phyloP scores from a whole-genome alignment of 2,797 vertebrate species.

The Eidolon dupreanum region DNA sequence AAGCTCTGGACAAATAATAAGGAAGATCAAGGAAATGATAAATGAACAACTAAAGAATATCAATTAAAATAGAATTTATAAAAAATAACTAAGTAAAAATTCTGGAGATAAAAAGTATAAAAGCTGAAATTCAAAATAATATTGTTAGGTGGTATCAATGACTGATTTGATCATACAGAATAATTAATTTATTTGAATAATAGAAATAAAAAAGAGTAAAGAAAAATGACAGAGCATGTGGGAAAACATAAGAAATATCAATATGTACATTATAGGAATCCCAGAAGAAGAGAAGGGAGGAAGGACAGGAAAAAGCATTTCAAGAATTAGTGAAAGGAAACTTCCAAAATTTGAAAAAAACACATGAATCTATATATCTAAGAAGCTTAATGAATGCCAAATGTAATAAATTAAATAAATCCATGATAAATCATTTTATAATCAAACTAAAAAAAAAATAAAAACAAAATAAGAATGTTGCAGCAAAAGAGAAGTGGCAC shows the following conservation, averaged over 20 bases:
- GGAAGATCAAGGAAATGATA: neutral
- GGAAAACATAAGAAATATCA: neutral
- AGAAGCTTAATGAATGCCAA: neutral
- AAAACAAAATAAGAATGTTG: neutral
- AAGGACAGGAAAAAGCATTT: neutral
- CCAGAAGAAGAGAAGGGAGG: no score
- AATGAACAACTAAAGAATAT: neutral
- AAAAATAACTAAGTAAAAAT: neutral
- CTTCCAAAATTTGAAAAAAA: neutral
- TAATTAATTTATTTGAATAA: neutral
- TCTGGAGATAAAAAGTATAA: neutral
- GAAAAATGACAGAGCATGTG: no score
- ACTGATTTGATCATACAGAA: neutral
- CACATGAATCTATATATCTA: neutral
- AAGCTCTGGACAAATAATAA: neutral
- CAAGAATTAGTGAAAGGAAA: neutral
- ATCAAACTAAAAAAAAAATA: neutral
- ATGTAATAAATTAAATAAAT: neutral
- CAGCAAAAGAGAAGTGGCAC: neutral
- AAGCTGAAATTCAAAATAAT: neutral
- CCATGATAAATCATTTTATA: neutral
- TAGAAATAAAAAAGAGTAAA: neutral
- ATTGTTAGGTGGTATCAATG: neutral
- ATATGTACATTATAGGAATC: neutral
- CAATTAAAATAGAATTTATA: neutral